A percentile compares a stretch with the other conserved stretches of the same genome.
phyloP scores from a whole-genome alignment of 2,888 invertebrate genomes.

The Tetragnatha montana region DNA sequence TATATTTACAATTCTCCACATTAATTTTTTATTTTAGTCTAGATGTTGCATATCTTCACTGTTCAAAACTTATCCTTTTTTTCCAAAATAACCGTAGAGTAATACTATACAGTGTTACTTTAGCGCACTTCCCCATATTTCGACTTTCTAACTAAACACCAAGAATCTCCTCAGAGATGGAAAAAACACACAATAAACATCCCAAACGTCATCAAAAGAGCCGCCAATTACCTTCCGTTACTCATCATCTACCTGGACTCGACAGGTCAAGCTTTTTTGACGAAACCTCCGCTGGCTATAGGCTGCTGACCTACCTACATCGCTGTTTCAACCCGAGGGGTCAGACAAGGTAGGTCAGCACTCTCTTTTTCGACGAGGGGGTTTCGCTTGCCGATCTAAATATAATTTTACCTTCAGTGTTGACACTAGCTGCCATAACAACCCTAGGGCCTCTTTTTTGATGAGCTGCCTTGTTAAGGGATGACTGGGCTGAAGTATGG shows the following conservation, averaged over 20 bases:
- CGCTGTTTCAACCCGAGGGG: neutral
- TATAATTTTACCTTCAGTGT: constrained; percentile 48
- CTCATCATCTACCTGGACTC: neutral
- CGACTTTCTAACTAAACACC: neutral
- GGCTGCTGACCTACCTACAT: constrained; percentile 66
- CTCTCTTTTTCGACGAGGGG: constrained; percentile 19
- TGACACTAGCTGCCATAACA: neutral
- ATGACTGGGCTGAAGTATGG: neutral
- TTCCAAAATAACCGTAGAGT: neutral
- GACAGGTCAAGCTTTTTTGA: constrained; percentile 58
- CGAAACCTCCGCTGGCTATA: constrained; percentile 57
- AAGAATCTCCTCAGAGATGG: neutral
- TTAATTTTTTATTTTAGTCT: no score
- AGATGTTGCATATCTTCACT: no score
- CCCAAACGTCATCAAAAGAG: neutral
- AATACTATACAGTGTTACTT: neutral
- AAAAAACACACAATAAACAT: neutral
- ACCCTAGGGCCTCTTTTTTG: neutral
- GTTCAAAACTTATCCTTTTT: neutral
- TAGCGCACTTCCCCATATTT: neutral
- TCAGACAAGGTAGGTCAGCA: constrained; percentile 54
- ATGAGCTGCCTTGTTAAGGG: neutral
- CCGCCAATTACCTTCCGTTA: constrained; percentile 24
- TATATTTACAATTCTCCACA: no score
- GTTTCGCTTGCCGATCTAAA: constrained; percentile 40